Conservation (phyloP, 2,113 vertebrate species). For the Carassius carassius region DNA sequence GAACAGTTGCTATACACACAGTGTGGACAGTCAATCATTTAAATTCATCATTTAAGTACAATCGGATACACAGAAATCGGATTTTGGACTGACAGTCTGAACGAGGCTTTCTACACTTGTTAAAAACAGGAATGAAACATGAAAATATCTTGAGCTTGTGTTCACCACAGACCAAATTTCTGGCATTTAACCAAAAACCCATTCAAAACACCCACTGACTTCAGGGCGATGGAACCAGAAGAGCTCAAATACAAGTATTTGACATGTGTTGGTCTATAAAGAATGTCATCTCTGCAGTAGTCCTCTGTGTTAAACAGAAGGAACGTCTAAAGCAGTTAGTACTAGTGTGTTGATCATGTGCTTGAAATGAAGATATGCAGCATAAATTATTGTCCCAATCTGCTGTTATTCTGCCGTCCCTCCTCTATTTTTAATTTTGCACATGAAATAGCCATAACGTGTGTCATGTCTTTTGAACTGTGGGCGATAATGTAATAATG, state of each 20-base stretch:
- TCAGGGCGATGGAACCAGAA: not conserved
- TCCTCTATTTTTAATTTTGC: constrained; percentile 1
- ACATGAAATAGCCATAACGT: not conserved
- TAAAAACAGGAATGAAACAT: not conserved
- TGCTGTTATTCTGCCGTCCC: not conserved
- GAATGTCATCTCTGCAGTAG: not conserved
- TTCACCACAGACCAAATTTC: too few relatives aligned
- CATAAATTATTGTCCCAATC: not conserved
- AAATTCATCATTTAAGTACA: too few relatives aligned
- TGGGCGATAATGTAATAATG: not conserved
- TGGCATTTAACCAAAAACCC: too few relatives aligned
- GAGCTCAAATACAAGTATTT: not conserved
- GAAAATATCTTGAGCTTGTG: not conserved
- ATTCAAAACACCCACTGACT: not conserved
- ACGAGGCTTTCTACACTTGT: not conserved
- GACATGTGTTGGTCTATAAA: not conserved
- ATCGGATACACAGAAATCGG: too few relatives aligned
- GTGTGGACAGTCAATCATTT: too few relatives aligned
- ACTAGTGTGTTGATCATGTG: not conserved
- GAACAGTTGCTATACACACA: too few relatives aligned
- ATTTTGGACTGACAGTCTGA: too few relatives aligned
- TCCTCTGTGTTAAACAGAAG: not conserved
- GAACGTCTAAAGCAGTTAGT: not conserved
- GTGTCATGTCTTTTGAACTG: not conserved
- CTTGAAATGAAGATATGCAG: not conserved